Evolutionary conservation across 2,113 vertebrate genomes (phyloP).

Genomic region (Dipodomys ordii): DNA sequence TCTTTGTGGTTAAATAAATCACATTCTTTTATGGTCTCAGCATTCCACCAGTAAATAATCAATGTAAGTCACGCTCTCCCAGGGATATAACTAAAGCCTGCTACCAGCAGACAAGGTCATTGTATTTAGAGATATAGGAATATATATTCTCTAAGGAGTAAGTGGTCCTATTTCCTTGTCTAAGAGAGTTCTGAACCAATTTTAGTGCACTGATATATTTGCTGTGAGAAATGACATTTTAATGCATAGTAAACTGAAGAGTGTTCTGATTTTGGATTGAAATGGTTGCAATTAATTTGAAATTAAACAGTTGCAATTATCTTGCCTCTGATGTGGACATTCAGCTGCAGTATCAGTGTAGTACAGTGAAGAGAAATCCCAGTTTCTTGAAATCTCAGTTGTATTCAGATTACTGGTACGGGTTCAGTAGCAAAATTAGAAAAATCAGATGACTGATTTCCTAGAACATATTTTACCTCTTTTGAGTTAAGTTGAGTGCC

Average conservation of each 20-base stretch:
- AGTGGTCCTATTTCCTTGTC: neutral
- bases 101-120: slow-evolving; percentile 25
- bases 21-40: slow-evolving; percentile 59
- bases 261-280: slow-evolving; percentile 64
- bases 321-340: slow-evolving; percentile 55
- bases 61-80: slow-evolving; percentile 31
- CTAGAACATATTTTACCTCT: slow-evolving; percentile 29
- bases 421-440: slow-evolving; percentile 73
- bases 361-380: slow-evolving; percentile 20
- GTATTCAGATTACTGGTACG: slow-evolving; percentile 59
- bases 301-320: slow-evolving; percentile 68
- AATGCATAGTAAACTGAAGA: neutral
- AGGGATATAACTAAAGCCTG: slow-evolving; percentile 32
- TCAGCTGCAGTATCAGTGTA: slow-evolving; percentile 67
- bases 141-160: slow-evolving; percentile 61
- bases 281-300: slow-evolving; percentile 71
- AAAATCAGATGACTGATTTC: slow-evolving; percentile 6
- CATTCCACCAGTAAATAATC: slow-evolving; percentile 65
- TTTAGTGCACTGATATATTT: neutral
- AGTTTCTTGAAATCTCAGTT: slow-evolving; percentile 69
- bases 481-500: slow-evolving; percentile 33
- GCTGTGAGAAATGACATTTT: slow-evolving; percentile 37
- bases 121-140: slow-evolving; percentile 35
- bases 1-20: slow-evolving; percentile 73
- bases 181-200: neutral